Percentiles rank a stretch among this genome's conserved stretches.
These are phyloP conservation scores for Typhlomys cinereus DNA, from an alignment of 2,113 vertebrate genomes.

Conservation along the genomic window DNA sequence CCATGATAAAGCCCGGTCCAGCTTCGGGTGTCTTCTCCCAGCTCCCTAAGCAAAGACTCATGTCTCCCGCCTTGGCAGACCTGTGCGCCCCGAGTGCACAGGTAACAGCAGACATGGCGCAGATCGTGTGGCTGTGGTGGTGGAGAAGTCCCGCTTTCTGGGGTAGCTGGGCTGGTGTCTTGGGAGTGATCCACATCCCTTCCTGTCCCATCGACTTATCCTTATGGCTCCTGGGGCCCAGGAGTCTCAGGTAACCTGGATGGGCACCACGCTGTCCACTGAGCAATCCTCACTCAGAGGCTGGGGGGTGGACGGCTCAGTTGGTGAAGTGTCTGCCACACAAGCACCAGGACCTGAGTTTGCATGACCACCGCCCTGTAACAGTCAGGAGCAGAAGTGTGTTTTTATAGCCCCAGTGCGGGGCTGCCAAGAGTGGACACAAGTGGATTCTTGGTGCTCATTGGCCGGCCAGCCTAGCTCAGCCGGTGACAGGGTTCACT, in stretches of 20 bases:
- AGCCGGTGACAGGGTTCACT: not conserved
- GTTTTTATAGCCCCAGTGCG: not conserved
- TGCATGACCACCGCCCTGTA: not conserved
- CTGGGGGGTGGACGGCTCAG: not conserved
- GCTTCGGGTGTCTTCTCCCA: conserved; percentile 53
- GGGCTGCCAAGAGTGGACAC: not conserved
- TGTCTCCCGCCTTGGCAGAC: no score
- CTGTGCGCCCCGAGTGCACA: not conserved
- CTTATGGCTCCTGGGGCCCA: not conserved
- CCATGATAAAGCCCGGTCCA: conserved; percentile 54
- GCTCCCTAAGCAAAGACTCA: not conserved
- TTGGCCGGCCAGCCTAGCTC: not conserved
- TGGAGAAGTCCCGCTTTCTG: no score
- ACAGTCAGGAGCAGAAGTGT: not conserved
- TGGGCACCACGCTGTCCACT: not conserved
- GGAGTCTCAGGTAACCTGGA: not conserved
- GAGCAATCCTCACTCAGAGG: not conserved
- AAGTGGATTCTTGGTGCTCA: not conserved
- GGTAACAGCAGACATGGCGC: no score
- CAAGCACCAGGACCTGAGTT: not conserved
- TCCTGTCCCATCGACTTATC: not conserved
- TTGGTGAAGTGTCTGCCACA: not conserved
- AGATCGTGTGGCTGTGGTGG: not conserved
- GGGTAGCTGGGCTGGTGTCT: not conserved
- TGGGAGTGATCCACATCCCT: not conserved